Percentiles rank a stretch among this genome's conserved stretches.
phyloP scores from a whole-genome alignment of 1,140 invertebrate species.

The Plutomurus gul region DNA sequence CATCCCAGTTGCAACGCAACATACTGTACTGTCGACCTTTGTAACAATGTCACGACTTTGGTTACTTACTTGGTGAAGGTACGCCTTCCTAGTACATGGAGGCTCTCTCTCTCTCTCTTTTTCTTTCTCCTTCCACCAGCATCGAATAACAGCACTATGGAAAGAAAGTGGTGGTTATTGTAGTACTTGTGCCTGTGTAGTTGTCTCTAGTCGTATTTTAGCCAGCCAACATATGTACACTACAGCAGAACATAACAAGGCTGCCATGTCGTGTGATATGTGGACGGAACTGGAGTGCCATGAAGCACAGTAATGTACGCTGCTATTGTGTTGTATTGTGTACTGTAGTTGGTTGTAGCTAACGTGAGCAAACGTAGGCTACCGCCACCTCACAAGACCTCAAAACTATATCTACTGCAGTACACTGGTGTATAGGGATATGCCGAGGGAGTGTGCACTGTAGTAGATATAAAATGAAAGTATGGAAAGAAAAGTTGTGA shows the following conservation, averaged over 20 bases:
- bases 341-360: background rate
- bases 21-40: no score
- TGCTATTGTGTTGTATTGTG: background rate
- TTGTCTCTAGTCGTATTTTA: background rate
- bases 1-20: no score
- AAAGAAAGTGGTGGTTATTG: background rate
- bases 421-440: background rate
- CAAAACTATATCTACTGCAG: background rate
- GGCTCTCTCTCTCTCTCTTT: background rate
- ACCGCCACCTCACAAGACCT: no score
- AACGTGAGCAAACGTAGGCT: background rate
- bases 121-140: background rate
- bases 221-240: background rate
- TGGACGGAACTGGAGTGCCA: background rate
- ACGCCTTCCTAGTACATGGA: background rate
- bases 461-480: background rate
- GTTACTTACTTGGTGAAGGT: no score
- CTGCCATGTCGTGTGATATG: background rate
- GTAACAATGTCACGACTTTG: no score
- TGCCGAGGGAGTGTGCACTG: background rate
- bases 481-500: conserved; percentile 8
- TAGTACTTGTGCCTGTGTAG: background rate
- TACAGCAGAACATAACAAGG: background rate
- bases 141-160: background rate
- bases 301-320: no score